Evolutionary conservation across 2,888 invertebrate genomes (phyloP).

Genomic region (Atrina japonica): DNA sequence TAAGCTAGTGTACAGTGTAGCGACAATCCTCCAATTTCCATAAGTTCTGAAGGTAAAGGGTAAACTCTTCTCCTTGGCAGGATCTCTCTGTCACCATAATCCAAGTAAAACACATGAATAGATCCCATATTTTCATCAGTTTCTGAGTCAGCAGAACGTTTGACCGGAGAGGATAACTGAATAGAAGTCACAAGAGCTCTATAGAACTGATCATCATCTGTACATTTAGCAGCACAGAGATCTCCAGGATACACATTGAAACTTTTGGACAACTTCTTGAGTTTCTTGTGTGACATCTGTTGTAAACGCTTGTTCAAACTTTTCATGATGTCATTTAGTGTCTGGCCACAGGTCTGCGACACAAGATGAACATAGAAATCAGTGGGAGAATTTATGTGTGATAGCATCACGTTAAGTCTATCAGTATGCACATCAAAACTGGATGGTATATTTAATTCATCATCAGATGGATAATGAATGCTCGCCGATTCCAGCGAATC

Average conservation of each 20-base stretch:
- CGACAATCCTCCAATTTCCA: slow-evolving; percentile 88
- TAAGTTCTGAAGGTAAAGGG: slow-evolving; percentile 87
- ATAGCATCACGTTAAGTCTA: slow-evolving; percentile 64
- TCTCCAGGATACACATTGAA: slow-evolving; percentile 83
- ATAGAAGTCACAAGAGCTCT: slow-evolving; percentile 81
- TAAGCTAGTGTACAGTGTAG: slow-evolving; percentile 91
- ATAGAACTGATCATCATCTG: slow-evolving; percentile 89
- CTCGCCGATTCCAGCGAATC: slow-evolving; percentile 14
- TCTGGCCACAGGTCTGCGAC: slow-evolving; percentile 52
- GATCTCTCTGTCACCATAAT: slow-evolving; percentile 92
- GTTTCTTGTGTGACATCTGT: slow-evolving; percentile 48
- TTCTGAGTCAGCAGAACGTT: slow-evolving; percentile 16
- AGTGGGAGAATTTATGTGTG: slow-evolving; percentile 68
- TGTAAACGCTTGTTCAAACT: slow-evolving; percentile 59
- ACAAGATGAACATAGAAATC: slow-evolving; percentile 72
- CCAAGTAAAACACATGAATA: slow-evolving; percentile 87
- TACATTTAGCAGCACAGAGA: slow-evolving; percentile 91
- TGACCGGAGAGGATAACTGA: slow-evolving; percentile 11
- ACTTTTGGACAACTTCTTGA: slow-evolving; percentile 53
- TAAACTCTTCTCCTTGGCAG: slow-evolving; percentile 86
- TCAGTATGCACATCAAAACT: slow-evolving; percentile 45
- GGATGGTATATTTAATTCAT: not conserved
- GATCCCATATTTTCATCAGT: slow-evolving; percentile 35
- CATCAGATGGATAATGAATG: slow-evolving; percentile 10
- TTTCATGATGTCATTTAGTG: slow-evolving; percentile 60